Conservation (phyloP, 1,140 invertebrate genomes). For the Acromyrmex echinatior region DNA sequence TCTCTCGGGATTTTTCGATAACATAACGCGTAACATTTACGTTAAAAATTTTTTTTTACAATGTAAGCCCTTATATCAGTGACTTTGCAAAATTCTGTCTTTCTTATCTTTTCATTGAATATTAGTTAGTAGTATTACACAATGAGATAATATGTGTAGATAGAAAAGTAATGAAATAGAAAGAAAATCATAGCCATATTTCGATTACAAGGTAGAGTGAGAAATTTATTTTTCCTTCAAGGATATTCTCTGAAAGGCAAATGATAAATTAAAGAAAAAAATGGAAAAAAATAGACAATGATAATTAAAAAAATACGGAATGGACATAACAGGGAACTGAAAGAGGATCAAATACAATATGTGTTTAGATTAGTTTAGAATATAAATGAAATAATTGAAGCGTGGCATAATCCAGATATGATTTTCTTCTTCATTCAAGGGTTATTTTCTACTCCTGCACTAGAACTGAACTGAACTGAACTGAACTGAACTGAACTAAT, state of each 20-base stretch:
- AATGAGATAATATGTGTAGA: conserved; percentile 2
- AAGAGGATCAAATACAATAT: conserved; percentile 3
- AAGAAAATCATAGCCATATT: neutral
- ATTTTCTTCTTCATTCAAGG: neutral
- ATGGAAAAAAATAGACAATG: conserved; percentile 1
- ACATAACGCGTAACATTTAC: neutral
- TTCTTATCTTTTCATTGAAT: neutral
- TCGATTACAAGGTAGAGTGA: neutral
- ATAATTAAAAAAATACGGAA: conserved; percentile 11
- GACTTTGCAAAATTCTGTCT: neutral
- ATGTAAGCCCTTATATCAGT: neutral
- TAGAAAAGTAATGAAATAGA: neutral
- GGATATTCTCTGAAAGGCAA: neutral
- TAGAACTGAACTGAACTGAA: too few species aligned
- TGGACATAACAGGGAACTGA: neutral
- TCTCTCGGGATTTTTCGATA: neutral
- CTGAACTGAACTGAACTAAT: too few species aligned
- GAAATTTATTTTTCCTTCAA: neutral
- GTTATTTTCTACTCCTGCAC: too few species aligned
- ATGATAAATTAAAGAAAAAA: neutral
- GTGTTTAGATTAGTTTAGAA: conserved; percentile 19
- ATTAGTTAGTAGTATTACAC: neutral
- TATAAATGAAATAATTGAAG: neutral
- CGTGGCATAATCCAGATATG: neutral
- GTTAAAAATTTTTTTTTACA: neutral